phyloP scores from a whole-genome alignment of 2,888 invertebrate genomes.

The Ephialtes manifestator region DNA sequence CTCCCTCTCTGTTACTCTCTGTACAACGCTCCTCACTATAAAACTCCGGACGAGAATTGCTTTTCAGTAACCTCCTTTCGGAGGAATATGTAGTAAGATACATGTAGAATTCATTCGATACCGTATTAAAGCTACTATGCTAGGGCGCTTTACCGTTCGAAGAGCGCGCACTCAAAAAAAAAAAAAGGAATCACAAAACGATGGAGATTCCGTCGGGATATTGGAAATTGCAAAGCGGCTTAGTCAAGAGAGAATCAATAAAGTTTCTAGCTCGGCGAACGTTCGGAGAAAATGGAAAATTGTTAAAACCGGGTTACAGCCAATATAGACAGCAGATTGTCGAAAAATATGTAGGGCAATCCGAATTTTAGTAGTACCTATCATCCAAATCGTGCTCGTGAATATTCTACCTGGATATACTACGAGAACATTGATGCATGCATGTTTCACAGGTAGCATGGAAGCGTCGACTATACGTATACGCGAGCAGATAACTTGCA shows the following conservation, averaged over 20 bases:
- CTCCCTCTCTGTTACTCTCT: not conserved
- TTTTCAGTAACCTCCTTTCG: slow-evolving; percentile 61
- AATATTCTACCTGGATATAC: slow-evolving; percentile 48
- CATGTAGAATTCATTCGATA: slow-evolving; percentile 59
- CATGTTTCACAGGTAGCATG: slow-evolving; percentile 7
- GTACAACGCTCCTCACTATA: slow-evolving; percentile 19
- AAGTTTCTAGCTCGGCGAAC: slow-evolving; percentile 35
- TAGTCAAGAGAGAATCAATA: slow-evolving; percentile 65
- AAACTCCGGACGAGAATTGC: slow-evolving; percentile 53
- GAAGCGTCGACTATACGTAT: slow-evolving; percentile 17
- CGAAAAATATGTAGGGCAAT: slow-evolving; percentile 42
- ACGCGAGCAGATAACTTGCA: slow-evolving; percentile 48
- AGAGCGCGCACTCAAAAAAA: not conserved
- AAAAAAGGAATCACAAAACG: slow-evolving; percentile 37
- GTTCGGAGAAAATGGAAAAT: slow-evolving; percentile 38
- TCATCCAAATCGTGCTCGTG: slow-evolving; percentile 2
- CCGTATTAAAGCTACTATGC: slow-evolving; percentile 60
- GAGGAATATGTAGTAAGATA: slow-evolving; percentile 55
- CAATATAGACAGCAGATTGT: slow-evolving; percentile 24
- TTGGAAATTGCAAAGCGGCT: slow-evolving; percentile 67
- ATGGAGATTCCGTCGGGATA: slow-evolving; percentile 57
- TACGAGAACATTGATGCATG: slow-evolving; percentile 39
- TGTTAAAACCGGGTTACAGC: slow-evolving; percentile 33
- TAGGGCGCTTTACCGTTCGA: slow-evolving; percentile 28
- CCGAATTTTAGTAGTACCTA: not conserved